Percentiles rank a stretch among this genome's conserved stretches.
Evolutionary conservation across 1,140 invertebrate genomes (phyloP).

Genomic region (Diuraphis noxia): DNA sequence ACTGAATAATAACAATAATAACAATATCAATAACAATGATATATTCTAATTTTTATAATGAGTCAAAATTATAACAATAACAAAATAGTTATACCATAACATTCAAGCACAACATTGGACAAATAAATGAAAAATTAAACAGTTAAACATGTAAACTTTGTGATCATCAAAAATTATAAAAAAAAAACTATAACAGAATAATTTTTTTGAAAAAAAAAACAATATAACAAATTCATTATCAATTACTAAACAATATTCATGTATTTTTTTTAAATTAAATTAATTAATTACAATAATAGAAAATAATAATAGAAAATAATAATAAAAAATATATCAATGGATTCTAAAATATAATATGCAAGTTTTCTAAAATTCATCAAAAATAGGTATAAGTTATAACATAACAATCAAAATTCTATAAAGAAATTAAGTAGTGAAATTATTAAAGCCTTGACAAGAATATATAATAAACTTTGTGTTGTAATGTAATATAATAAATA

Average conservation of each 20-base stretch:
- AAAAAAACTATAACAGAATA: not conserved
- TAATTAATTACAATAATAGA: no score
- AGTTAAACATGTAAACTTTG: not conserved
- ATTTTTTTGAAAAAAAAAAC: not conserved
- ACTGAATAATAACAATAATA: conserved; percentile 7
- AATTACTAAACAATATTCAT: not conserved
- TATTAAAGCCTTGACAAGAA: not conserved
- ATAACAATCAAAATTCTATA: not conserved
- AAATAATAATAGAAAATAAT: not conserved
- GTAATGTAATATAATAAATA: not conserved
- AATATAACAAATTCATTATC: not conserved
- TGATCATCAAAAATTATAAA: not conserved
- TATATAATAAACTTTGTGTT: not conserved
- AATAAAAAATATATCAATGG: not conserved
- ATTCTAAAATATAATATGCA: not conserved
- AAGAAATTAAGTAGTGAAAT: not conserved
- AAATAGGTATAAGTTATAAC: not conserved
- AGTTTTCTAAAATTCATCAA: not conserved
- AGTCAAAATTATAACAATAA: not conserved
- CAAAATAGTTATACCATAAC: not conserved
- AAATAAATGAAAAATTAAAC: not conserved
- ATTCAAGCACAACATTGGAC: not conserved
- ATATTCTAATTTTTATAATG: not conserved
- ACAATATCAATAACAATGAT: not conserved
- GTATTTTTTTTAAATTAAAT: not conserved